Evolutionary conservation across 1,140 invertebrate species (phyloP).

Genomic region (Luehdorfia chinensis): DNA sequence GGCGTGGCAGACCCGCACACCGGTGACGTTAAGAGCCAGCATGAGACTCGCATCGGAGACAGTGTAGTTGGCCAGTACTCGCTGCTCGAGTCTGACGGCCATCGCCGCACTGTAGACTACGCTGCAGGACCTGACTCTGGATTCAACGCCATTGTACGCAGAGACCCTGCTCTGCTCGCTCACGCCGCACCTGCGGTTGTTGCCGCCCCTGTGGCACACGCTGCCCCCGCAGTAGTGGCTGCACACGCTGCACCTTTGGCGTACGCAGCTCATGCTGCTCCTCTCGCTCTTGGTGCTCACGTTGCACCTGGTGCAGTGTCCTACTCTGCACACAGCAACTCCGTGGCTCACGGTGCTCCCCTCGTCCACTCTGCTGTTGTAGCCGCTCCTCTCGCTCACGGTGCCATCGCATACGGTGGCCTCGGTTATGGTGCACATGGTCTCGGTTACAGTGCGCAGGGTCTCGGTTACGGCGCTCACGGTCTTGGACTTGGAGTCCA

Average conservation of each 20-base stretch:
- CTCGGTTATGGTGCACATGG: too few species aligned
- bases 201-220: conserved; percentile 24
- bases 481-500: conserved; percentile 7
- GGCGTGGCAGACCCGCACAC: conserved; percentile 70
- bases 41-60: conserved; percentile 75
- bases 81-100: conserved; percentile 67
- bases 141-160: conserved; percentile 74
- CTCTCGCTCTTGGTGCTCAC: neutral
- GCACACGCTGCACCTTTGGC: conserved; percentile 30
- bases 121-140: conserved; percentile 66
- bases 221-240: conserved; percentile 15
- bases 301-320: conserved; percentile 8
- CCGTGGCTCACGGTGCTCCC: conserved; percentile 20
- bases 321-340: conserved; percentile 24
- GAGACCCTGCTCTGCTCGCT: conserved; percentile 44
- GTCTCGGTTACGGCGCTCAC: too few species aligned
- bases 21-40: conserved; percentile 74
- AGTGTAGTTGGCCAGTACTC: conserved; percentile 76
- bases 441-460: neutral
- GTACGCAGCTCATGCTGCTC: conserved; percentile 22
- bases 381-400: too few species aligned
- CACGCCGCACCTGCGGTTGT: conserved; percentile 27
- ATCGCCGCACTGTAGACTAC: conserved; percentile 70
- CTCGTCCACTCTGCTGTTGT: conserved; percentile 18
- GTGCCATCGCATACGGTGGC: too few species aligned